Percentiles rank a stretch among this genome's conserved stretches.
phyloP scores from a whole-genome alignment of 2,113 vertebrate genomes.

The Struthidea cinerea region DNA sequence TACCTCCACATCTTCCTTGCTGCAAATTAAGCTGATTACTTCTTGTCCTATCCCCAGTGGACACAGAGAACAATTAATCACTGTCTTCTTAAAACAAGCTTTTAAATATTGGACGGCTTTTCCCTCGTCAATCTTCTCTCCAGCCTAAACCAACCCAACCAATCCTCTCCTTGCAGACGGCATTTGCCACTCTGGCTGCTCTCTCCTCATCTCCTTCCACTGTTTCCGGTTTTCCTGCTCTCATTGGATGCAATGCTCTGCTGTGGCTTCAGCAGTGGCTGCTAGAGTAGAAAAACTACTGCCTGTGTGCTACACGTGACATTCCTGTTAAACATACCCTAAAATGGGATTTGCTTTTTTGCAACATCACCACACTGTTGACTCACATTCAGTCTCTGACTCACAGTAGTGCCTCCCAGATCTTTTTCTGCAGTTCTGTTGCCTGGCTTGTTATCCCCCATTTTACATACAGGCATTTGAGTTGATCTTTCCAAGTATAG shows the following conservation, averaged over 20 bases:
- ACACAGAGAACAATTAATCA: slow-evolving; percentile 46
- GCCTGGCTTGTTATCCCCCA: slow-evolving; percentile 10
- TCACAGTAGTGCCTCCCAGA: slow-evolving; percentile 46
- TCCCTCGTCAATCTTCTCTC: background rate
- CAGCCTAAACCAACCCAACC: background rate
- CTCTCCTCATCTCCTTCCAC: background rate
- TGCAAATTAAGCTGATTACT: slow-evolving; percentile 49
- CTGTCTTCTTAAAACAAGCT: slow-evolving; percentile 45
- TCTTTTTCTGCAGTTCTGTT: background rate
- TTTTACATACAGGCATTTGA: slow-evolving; percentile 1
- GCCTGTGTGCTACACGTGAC: slow-evolving; percentile 3
- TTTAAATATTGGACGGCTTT: slow-evolving; percentile 18
- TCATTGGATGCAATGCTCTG: background rate
- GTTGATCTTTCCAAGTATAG: background rate
- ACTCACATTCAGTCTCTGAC: slow-evolving; percentile 57
- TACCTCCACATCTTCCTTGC: slow-evolving; percentile 24
- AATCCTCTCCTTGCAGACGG: background rate
- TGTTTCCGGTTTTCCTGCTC: background rate
- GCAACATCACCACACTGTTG: slow-evolving; percentile 52
- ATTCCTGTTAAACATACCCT: slow-evolving; percentile 38
- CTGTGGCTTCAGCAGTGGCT: background rate
- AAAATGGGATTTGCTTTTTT: slow-evolving; percentile 57
- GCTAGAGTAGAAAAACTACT: slow-evolving; percentile 13
- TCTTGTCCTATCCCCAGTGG: background rate
- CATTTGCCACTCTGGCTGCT: background rate